phyloP scores from a whole-genome alignment of 2,888 invertebrate genomes.

The Bembecia ichneumoniformis region DNA sequence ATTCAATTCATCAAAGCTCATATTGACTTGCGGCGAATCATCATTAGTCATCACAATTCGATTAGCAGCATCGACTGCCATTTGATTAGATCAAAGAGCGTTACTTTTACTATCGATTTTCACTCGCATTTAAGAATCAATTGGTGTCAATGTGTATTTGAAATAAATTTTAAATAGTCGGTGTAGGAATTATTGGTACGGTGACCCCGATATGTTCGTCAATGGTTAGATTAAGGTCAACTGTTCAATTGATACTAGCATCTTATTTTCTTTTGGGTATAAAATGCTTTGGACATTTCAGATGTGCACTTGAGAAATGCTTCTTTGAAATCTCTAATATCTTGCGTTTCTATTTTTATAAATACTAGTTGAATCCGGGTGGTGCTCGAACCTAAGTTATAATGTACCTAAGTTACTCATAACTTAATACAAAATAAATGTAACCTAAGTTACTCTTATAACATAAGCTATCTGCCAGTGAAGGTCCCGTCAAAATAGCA shows the following conservation, averaged over 20 bases:
- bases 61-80: not conserved
- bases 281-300: slow-evolving; percentile 5
- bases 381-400: too few species aligned
- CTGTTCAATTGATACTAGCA: slow-evolving; percentile 21
- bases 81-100: not conserved
- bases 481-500: too few species aligned
- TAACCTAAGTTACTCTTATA: too few species aligned
- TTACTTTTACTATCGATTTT: slow-evolving; percentile 7
- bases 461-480: too few species aligned
- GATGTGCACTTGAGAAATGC: not conserved
- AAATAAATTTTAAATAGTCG: slow-evolving; percentile 36
- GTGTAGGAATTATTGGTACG: slow-evolving; percentile 24
- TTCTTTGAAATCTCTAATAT: too few species aligned
- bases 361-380: too few species aligned
- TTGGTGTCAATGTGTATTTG: slow-evolving; percentile 35
- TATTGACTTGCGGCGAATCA: not conserved
- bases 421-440: too few species aligned
- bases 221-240: slow-evolving; percentile 36
- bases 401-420: too few species aligned
- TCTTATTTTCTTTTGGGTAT: slow-evolving; percentile 12
- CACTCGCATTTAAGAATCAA: slow-evolving; percentile 28
- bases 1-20: not conserved
- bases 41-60: not conserved
- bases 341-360: too few species aligned
- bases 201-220: slow-evolving; percentile 15